Base-by-base conservation (phyloP, 1,140 invertebrate genomes). In the Rhagoletis zephyria region DNA sequence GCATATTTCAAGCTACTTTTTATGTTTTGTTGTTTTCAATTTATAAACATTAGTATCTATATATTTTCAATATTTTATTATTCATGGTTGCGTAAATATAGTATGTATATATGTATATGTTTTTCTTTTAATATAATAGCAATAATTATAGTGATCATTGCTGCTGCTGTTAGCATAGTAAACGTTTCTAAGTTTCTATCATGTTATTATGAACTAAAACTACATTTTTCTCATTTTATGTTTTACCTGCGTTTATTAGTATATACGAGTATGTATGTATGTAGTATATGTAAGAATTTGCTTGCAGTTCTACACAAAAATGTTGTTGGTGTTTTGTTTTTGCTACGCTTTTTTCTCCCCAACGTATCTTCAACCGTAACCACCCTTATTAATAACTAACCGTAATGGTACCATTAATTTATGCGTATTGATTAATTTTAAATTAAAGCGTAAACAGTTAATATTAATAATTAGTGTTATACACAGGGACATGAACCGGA, bases 361-460 rank as follows among this genome's bases (percentile, higher is more conserved):
- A 3, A 48, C 48, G 1, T 7, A 81, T 56, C 51, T 7, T 56
- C 51, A 56, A 56, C 51, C 10, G 51, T 56, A 56, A 56, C 51
- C 51, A 81, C 42, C 16, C 64, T 74, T 48, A 74, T 74, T 30
- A 56, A 9, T 81, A 81, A 56, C n/a, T 19, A 56, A 19, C 74
- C 16, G 30, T 30, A 30, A 30, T 30, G 30, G 30, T 30, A 30
- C n/a, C 48, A 56, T 59, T 56, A 4, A 81, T 81, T 51, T 81
- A 56, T 81, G 74, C 74, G 74, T 81, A 81, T 81, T 51, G 51
- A 56, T 81, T 19, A 81, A 81, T 81, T 81, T 45, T 81, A 81
- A 81, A 81, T 81, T 81, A 81, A 81, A 81, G 74, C 74, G 74
- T 81, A 56, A 81, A 81, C 19, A 81, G 74, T 81, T 81, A 51